Percentiles rank a stretch among this genome's conserved stretches.
Conservation (phyloP, 2,797 vertebrate genomes). For the Danio aesculapii region DNA sequence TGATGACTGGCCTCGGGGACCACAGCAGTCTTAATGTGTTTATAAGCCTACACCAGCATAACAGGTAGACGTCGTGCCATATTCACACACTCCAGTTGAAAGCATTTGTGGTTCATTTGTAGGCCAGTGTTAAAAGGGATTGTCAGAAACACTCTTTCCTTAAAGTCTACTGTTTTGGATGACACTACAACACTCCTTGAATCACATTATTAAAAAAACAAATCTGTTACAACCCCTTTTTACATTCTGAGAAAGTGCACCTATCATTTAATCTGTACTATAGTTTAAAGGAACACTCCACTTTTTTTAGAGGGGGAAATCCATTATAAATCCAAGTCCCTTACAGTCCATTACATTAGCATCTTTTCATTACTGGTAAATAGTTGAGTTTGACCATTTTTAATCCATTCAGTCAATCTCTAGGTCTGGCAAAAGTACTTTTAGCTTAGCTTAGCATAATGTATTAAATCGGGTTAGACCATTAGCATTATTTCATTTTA, state of each 20-base stretch:
- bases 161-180: not conserved
- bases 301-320: no score
- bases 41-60: not conserved
- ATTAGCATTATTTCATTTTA: no score
- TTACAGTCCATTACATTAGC: no score
- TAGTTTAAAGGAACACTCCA: not conserved
- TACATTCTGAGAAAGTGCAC: not conserved
- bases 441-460: no score
- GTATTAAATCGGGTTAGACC: no score
- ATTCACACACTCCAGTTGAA: slow-evolving; percentile 6
- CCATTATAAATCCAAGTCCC: no score
- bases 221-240: not conserved
- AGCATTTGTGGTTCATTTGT: slow-evolving; percentile 6
- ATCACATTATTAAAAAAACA: not conserved
- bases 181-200: not conserved
- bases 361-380: no score
- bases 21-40: slow-evolving; percentile 28
- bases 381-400: no score
- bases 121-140: slow-evolving; percentile 17
- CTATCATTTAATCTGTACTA: not conserved
- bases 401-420: no score
- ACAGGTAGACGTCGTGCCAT: slow-evolving; percentile 1
- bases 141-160: not conserved
- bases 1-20: slow-evolving; percentile 39
- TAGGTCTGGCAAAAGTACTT: no score